Evolutionary conservation across 1,140 invertebrate genomes (phyloP).

Genomic region (Papilio polyxenes): DNA sequence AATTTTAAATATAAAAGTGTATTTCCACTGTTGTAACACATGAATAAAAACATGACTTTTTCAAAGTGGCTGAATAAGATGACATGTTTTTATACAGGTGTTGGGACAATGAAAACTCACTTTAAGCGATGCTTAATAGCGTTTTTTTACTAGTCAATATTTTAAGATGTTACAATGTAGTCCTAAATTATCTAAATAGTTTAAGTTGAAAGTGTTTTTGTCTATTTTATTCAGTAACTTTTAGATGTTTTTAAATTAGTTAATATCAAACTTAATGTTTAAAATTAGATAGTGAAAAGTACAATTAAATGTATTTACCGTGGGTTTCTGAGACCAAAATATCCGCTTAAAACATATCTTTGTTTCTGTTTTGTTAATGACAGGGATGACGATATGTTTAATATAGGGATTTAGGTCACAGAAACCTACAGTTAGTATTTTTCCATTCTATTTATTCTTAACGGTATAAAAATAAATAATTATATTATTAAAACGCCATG

Average conservation of each 20-base stretch:
- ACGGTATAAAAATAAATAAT: too few relatives aligned
- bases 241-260: slow-evolving; percentile 28
- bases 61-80: background rate
- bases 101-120: background rate
- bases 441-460: too few relatives aligned
- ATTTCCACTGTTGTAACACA: too few relatives aligned
- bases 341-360: too few relatives aligned
- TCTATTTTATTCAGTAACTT: slow-evolving; percentile 2
- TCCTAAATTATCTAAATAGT: slow-evolving; percentile 17
- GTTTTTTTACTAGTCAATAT: slow-evolving; percentile 50
- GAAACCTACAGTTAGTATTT: too few relatives aligned
- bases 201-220: slow-evolving; percentile 5
- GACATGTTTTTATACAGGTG: background rate
- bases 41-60: too few relatives aligned
- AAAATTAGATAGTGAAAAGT: background rate
- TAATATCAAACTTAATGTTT: slow-evolving; percentile 13
- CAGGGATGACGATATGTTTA: too few relatives aligned
- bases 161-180: slow-evolving; percentile 37
- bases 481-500: too few relatives aligned
- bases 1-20: slow-evolving; percentile 44
- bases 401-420: too few relatives aligned
- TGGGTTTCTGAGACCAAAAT: too few relatives aligned
- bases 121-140: slow-evolving; percentile 57
- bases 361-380: too few relatives aligned
- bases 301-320: background rate